Percentiles rank a stretch among this genome's conserved stretches.
phyloP scores from a whole-genome alignment of 2,113 vertebrate genomes.

The Thryonomys swinderianus region DNA sequence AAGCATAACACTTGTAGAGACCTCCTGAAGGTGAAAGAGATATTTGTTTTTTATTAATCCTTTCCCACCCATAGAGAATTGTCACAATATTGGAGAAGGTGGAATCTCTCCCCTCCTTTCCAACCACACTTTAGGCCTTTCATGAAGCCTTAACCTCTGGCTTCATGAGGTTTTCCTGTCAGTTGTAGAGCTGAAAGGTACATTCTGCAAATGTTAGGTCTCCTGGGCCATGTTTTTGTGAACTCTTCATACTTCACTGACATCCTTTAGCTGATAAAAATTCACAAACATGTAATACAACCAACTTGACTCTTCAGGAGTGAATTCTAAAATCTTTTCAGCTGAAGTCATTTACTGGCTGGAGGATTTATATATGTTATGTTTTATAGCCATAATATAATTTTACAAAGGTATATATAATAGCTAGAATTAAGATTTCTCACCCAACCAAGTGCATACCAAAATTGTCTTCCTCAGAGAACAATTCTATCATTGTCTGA shows the following conservation, averaged over 20 bases:
- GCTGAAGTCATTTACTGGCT: not conserved
- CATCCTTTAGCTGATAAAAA: conserved; percentile 55
- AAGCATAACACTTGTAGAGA: not conserved
- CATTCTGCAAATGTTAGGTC: not conserved
- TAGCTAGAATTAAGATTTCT: conserved; percentile 49
- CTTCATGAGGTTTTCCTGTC: conserved; percentile 23
- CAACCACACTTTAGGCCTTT: not conserved
- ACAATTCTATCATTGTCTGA: conserved; percentile 21
- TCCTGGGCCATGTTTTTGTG: not conserved
- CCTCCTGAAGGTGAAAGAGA: conserved; percentile 13
- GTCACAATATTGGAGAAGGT: not conserved
- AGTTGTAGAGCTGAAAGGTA: not conserved
- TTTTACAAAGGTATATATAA: not conserved
- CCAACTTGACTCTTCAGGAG: not conserved
- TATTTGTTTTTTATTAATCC: conserved; percentile 21
- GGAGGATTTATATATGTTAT: not conserved
- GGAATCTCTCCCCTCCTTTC: not conserved
- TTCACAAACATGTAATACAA: conserved; percentile 20
- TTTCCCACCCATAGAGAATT: not conserved
- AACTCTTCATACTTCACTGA: not conserved
- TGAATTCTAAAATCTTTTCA: conserved; percentile 37
- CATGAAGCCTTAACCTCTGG: not conserved
- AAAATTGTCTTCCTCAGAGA: conserved; percentile 53
- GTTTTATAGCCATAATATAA: conserved; percentile 40
- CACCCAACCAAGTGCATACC: not conserved